Evolutionary conservation across 2,888 invertebrate genomes (phyloP).

Genomic region (Limnephilus marmoratus): DNA sequence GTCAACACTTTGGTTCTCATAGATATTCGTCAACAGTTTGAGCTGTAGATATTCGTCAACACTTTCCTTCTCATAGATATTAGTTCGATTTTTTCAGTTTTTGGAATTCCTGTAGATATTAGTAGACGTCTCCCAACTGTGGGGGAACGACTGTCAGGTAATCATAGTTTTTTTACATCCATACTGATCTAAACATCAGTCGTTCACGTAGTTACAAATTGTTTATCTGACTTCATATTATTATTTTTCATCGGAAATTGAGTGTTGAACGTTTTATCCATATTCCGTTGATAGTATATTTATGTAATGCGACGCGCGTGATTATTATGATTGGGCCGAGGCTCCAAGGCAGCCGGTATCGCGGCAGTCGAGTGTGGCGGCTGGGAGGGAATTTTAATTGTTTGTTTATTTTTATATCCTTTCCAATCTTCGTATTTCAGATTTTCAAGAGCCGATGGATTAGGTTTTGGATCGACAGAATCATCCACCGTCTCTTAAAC

Average conservation of each 20-base stretch:
- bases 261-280: neutral
- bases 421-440: conserved; percentile 2
- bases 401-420: conserved; percentile 28
- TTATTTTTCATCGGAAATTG: neutral
- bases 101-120: too few relatives aligned
- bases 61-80: too few relatives aligned
- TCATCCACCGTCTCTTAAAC: neutral
- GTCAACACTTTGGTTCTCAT: too few relatives aligned
- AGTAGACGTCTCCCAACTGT: too few relatives aligned
- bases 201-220: neutral
- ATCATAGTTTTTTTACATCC: too few relatives aligned
- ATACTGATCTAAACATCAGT: neutral
- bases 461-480: neutral
- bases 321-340: neutral
- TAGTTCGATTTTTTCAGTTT: too few relatives aligned
- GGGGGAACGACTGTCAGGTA: too few relatives aligned
- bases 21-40: too few relatives aligned
- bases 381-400: conserved; percentile 23
- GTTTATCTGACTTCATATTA: neutral
- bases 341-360: neutral
- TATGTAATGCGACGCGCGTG: conserved; percentile 2
- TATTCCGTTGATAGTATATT: neutral
- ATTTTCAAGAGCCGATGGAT: neutral
- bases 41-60: too few relatives aligned
- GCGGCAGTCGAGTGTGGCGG: conserved; percentile 26